Evolutionary conservation across 1,140 invertebrate species (phyloP), one percentile per base, ranked within the genome.

Genomic region (Myzus persicae): DNA sequence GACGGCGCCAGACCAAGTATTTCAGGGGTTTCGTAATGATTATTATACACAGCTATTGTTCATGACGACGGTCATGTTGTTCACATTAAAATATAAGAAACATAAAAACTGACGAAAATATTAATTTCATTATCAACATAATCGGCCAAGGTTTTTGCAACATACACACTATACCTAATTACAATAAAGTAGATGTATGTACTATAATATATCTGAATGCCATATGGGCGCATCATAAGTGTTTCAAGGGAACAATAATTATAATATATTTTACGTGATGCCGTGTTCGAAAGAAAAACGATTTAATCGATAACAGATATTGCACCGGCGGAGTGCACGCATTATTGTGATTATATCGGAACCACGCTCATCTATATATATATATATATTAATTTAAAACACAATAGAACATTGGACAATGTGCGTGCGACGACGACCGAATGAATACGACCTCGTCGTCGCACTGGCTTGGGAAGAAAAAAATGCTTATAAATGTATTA

Each of bases 301-400:
- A 40, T 84, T 84, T 84, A 84, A 84, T 84, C 38, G 82, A 84
- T 42, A 84, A 85, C 84, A 24, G 40, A 85, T 85, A 84, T 40
- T 40, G 24, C 82, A 44, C 84, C 40, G 40, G 26, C 9, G 84
- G 26, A 44, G 38, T 44, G 26, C 26, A 85, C 42, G 42, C 76
- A 24, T 82, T 82, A 82, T 82, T 82, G 20, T 82, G n/a, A 76
- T 76, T 14, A n/a, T 76, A 76, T 76, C n/a, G 59, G 5, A 76
- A 76, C 31, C 31, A 14, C 5, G 31, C n/a, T 76, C n/a, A 85
- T 26, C 24, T 84, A 44, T 22, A 42, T 42, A 82, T 40, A 40
- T 82, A 40, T 42, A 31, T 42, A 84, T 84, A 84, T 84, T 26
- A 8, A 84, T 76, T 82, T 82, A 36, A 40, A 40, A 84, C 82